Evolutionary conservation across 2,113 vertebrate species (phyloP), one percentile per base, ranked within the genome.

Genomic region (Lota lota): DNA sequence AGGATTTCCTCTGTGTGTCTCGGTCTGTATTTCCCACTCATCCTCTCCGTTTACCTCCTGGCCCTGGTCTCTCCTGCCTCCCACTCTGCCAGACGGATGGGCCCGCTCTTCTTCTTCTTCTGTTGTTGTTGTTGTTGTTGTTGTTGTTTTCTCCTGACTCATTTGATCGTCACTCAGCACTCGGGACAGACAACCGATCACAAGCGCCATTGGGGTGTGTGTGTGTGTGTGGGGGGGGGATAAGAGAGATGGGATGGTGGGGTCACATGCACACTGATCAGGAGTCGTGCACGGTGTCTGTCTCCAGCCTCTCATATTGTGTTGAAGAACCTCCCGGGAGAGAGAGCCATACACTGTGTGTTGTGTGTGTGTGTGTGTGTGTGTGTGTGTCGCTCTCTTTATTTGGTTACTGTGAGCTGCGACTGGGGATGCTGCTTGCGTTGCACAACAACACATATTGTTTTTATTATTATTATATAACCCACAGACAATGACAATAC

Each of bases 391-490:
- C 50, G 50, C 53, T 5, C 7, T 18, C 5, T 56, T 68, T 15
- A 47, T 69, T 53, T 24, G n/a, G 61, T 69, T 58, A 71, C 53
- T 65, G 24, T 57, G 64, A 56, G 53, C 53, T 11, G 56, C 79
- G 70, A 75, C 76, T 75, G 68, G 68, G 66, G 72, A 67, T 59
- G 62, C 70, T 59, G 67, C 69, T 68, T 47, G 66, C 70, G 50
- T 22, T 68, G 40, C 19, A 61, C 47, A 70, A 79, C 60, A 28
- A 79, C 60, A 28, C 74, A 78, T 47, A 67, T 57, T 80, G 66
- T 68, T 56, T 50, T 74, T 56, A 40, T 79, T 84, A 68, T 69
- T 75, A 76, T 80, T 60, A 72, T 72, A 16, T 11, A n/a, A 63
- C 22, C 40, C 22, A 21, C 65, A 67, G 63, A 60, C 76, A 74